Conservation (phyloP, 2,888 invertebrate genomes). For the Mongoloraphidia duomilia region DNA sequence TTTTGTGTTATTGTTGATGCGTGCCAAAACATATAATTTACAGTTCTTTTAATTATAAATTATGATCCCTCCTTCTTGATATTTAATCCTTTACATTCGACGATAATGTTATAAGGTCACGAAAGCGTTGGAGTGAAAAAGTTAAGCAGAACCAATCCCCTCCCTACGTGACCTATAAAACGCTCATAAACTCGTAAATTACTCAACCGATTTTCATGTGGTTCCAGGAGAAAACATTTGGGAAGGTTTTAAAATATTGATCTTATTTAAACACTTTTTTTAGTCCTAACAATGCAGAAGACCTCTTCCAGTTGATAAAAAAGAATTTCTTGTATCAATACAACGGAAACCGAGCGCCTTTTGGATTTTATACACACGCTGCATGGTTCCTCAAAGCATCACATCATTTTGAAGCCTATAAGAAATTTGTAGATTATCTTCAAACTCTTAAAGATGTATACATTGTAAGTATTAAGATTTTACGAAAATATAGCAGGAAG, state of each 20-base stretch:
- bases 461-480: constrained; percentile 29
- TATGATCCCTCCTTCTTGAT: too few relatives aligned
- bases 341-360: constrained; percentile 46
- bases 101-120: too few relatives aligned
- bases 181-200: too few relatives aligned
- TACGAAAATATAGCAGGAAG: too few relatives aligned
- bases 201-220: too few relatives aligned
- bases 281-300: constrained; percentile 31
- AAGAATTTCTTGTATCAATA: constrained; percentile 51
- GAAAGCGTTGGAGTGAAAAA: too few relatives aligned
- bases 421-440: constrained; percentile 39
- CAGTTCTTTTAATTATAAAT: too few relatives aligned
- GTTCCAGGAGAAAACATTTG: too few relatives aligned
- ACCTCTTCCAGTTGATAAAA: constrained; percentile 40
- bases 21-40: constrained; percentile 31
- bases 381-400: constrained; percentile 40
- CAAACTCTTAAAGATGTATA: constrained; percentile 39
- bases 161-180: too few relatives aligned
- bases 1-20: constrained; percentile 42
- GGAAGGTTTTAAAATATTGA: too few relatives aligned
- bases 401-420: constrained; percentile 34
- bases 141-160: too few relatives aligned
- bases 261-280: constrained; percentile 3
- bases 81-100: too few relatives aligned
- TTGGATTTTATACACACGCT: constrained; percentile 51